Evolutionary conservation across 1,140 invertebrate species (phyloP).

Genomic region (Drosophila mojavensis): DNA sequence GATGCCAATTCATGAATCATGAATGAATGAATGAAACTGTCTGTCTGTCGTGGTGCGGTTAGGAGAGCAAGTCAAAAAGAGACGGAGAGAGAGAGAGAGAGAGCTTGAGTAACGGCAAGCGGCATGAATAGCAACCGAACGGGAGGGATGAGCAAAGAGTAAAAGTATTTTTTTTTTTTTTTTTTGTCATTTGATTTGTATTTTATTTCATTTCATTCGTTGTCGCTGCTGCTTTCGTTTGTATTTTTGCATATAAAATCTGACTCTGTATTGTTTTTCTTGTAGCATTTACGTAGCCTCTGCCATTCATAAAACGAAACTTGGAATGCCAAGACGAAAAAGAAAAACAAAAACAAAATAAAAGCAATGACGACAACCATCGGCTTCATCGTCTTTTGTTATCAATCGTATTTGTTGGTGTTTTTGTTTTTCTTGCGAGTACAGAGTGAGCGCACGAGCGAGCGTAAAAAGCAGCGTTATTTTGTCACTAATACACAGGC

Average conservation of each 20-base stretch:
- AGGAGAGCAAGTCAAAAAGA: conserved; percentile 24
- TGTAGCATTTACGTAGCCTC: conserved; percentile 18
- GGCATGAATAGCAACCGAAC: conserved; percentile 8
- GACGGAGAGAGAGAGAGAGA: conserved; percentile 10
- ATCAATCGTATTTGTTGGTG: conserved; percentile 52
- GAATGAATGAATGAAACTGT: conserved; percentile 76
- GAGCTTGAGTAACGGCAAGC: background rate
- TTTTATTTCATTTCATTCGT: conserved; percentile 28
- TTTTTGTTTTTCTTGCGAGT: conserved; percentile 45
- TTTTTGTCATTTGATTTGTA: conserved; percentile 54
- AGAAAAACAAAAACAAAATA: conserved; percentile 12
- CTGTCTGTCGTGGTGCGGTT: conserved; percentile 49
- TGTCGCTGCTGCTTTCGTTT: conserved; percentile 19
- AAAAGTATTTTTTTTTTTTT: conserved; percentile 52
- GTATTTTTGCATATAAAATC: conserved; percentile 47
- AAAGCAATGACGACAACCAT: conserved; percentile 9
- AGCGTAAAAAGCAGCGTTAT: conserved; percentile 63
- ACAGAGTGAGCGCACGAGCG: conserved; percentile 45
- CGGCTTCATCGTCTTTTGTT: conserved; percentile 52
- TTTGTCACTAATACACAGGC: conserved; percentile 47
- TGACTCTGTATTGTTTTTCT: conserved; percentile 45
- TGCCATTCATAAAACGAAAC: conserved; percentile 64
- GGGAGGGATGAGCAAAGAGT: conserved; percentile 17
- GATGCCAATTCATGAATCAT: conserved; percentile 50
- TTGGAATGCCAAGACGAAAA: conserved; percentile 25